Base-by-base conservation (phyloP, 2,888 invertebrate species). In the Xanthia togata region DNA sequence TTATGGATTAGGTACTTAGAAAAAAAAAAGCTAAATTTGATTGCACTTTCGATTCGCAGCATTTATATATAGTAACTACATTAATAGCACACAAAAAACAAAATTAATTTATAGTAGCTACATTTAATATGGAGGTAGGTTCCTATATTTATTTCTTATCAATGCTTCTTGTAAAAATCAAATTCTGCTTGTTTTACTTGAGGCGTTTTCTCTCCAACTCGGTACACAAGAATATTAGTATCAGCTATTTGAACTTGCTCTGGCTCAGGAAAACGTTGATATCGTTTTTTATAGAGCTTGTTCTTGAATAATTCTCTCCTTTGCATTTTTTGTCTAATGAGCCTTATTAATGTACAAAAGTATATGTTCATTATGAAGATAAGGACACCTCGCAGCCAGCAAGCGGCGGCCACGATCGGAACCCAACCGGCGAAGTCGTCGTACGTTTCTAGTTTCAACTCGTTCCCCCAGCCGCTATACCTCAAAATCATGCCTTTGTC, bases 361-460 rank as follows among this genome's bases (percentile, higher is more conserved):
- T 93, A 94, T 2, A 95, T 73, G 80, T 96, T 96, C 8, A 94
- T 14, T 0, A 72, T 81, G 8, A 94, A 76, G 11, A 95, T 70
- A 2, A 95, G 5, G 1, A 93, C 8, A 0, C 95, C 94, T 80
- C 94, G 89, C 85, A 95, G 70, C 96, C 96, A 96, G 53, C 91
- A 91, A 0, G 79, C 73, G 0, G 93, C 89, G 0, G 95, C 96
- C 0, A 82, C 60, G 9, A 96, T 91, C 0, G 96, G 95, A 0
- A 96, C 78, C 94, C 95, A 96, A 0, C 95, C 96, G 0, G 92
- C 95, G 57, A 95, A 96, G 4, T 92, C 91, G 0, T 94, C 89
- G 44, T 91, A 88, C 31, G 88, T 86, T 0, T 87, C 8, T 0
- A 96, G 78, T 20, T 92, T 89, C 23, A 95, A 74, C 55, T 93